Percentiles rank a stretch among this genome's conserved stretches.
These are phyloP conservation scores for Drosophila paulistorum DNA, from an alignment of 1,140 invertebrate genomes.

Conservation along the genomic window DNA sequence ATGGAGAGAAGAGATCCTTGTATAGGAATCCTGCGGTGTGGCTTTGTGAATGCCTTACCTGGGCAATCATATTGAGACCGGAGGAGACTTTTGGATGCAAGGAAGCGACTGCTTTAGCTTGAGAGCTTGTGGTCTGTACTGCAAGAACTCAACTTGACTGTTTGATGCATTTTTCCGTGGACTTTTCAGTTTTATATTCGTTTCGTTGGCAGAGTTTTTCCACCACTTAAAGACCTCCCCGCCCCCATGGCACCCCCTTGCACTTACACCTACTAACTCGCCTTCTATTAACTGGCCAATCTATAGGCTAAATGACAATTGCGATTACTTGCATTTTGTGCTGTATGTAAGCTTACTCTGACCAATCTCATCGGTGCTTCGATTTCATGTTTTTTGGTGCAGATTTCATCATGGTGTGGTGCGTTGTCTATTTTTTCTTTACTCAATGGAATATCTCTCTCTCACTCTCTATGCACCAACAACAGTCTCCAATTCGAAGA, in stretches of 20 bases:
- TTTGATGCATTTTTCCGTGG: conserved; percentile 72
- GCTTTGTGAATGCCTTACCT: conserved; percentile 45
- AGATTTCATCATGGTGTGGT: conserved; percentile 62
- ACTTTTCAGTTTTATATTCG: conserved; percentile 77
- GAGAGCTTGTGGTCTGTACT: conserved; percentile 61
- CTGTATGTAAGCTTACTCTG: conserved; percentile 58
- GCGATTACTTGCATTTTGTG: conserved; percentile 22
- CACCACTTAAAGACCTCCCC: background rate
- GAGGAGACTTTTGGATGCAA: conserved; percentile 27
- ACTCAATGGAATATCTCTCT: conserved; percentile 69
- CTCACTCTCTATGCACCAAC: no score
- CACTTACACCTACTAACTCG: background rate
- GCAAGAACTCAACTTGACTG: conserved; percentile 76
- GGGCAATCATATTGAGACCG: conserved; percentile 47
- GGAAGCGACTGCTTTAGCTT: background rate
- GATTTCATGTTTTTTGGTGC: conserved; percentile 69
- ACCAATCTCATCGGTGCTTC: conserved; percentile 47
- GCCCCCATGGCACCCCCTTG: background rate
- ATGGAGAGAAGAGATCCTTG: background rate
- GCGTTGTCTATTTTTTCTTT: conserved; percentile 34
- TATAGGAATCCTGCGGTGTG: background rate
- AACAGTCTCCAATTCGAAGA: conserved; percentile 21
- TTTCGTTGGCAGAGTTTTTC: no score
- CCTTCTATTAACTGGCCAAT: conserved; percentile 42
- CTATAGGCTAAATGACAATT: conserved; percentile 72